Evolutionary conservation across 1,140 invertebrate species (phyloP), one percentile per base, ranked within the genome.

Genomic region (Meloidogyne floridensis): DNA sequence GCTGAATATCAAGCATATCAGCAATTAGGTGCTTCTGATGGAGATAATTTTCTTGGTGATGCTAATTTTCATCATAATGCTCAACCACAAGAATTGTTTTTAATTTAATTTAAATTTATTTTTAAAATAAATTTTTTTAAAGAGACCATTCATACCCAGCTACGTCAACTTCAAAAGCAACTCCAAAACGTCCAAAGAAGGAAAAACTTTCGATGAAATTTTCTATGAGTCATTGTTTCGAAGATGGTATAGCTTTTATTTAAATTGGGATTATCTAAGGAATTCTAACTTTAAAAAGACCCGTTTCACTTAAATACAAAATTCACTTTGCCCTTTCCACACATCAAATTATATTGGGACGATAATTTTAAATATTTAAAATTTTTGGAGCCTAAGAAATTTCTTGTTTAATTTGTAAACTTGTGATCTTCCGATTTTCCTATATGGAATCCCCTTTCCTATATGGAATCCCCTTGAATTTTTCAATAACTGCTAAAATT

Each of bases 1-100:
- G 59, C 59, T n/a, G 59, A 65, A 65, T 65, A 65, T 65, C 59
- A 65, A 65, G 59, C 59, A n/a, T 65, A 65, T 65, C 15, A 65
- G n/a, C 59, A n/a, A n/a, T 6, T 65, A n/a, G n/a, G 59, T 65
- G 59, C 7, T 6, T n/a, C 59, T 8, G 59, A 65, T 0, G 59
- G 59, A 4, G 59, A 18, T 18, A 15, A 65, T 65, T 65, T 65
- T 65, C 13, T 65, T 65, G 59, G 15, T 6, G 59, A 65, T 65
- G n/a, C 59, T 65, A 65, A 8, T n/a, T 65, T 65, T 65, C 15
- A n/a, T 65, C 59, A 65, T n/a, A 6, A 15, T 65, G 5, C 0
- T n/a, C 3, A n/a, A 65, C 59, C 59, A 65, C 59, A 65, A 65
- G 15, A 65, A 65, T 65, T 65, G 59, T 65, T 65, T 65, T 0